Conservation (phyloP, 2,113 vertebrate genomes). For the Xiphophorus hellerii region DNA sequence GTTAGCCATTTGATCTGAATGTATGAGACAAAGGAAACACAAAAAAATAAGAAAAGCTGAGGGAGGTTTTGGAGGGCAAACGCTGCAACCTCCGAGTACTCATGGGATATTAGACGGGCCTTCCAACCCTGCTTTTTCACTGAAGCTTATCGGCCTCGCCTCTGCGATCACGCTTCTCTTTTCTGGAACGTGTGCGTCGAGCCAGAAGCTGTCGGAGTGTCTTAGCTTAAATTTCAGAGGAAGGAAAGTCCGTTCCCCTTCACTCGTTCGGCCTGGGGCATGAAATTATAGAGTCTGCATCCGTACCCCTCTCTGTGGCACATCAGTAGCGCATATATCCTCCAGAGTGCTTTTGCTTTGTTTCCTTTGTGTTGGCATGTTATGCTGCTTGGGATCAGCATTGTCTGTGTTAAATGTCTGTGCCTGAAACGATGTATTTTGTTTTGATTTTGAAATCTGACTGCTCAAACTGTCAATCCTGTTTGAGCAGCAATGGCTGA, state of each 20-base stretch:
- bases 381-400: constrained; percentile 37
- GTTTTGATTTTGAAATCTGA: constrained; percentile 49
- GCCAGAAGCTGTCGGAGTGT: constrained; percentile 63
- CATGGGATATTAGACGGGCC: constrained; percentile 71
- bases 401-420: constrained; percentile 47
- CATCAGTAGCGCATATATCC: constrained; percentile 45
- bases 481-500: constrained; percentile 12
- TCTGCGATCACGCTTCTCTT: constrained; percentile 52
- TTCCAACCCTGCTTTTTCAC: constrained; percentile 48
- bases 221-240: constrained; percentile 66
- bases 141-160: constrained; percentile 71
- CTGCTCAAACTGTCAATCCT: constrained; percentile 27
- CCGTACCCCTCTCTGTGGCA: constrained; percentile 36
- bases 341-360: constrained; percentile 26
- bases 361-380: constrained; percentile 56
- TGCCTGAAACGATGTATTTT: constrained; percentile 24
- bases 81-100: constrained; percentile 49
- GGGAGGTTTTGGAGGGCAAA: constrained; percentile 40
- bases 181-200: constrained; percentile 47
- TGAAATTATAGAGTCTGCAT: constrained; percentile 64
- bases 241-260: constrained; percentile 69
- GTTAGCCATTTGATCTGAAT: constrained; percentile 22
- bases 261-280: constrained; percentile 62
- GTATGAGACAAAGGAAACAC: constrained; percentile 30
- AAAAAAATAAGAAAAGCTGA: constrained; percentile 9